These are phyloP conservation scores for Drosophila mimetica DNA, from an alignment of 2,888 invertebrate species.

Conservation along the genomic window DNA sequence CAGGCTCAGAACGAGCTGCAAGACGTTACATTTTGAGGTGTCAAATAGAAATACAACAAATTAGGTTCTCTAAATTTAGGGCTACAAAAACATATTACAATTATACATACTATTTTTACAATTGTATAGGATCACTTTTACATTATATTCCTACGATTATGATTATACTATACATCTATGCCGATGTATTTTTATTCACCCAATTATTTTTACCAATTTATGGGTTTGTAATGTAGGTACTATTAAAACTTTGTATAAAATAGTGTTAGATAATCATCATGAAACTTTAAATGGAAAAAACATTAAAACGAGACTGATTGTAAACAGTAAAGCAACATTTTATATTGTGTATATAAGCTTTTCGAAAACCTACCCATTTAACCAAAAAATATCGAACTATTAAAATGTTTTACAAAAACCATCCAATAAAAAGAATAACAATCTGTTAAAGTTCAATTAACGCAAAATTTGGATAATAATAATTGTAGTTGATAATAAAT, in stretches of 20 bases:
- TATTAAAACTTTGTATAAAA: conserved; percentile 2
- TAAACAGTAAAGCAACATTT: conserved; percentile 34
- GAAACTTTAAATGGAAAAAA: conserved; percentile 26
- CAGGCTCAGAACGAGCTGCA: conserved; percentile 94
- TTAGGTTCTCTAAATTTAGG: conserved; percentile 6
- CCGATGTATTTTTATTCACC: conserved; percentile 14
- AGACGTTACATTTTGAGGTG: conserved; percentile 90
- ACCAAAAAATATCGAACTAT: conserved; percentile 11
- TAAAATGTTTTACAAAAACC: conserved; percentile 4
- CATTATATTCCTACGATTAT: not conserved
- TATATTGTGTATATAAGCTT: conserved; percentile 14
- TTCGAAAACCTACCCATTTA: conserved; percentile 12
- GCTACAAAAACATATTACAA: too few relatives aligned
- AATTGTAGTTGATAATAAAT: conserved; percentile 1
- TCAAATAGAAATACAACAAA: conserved; percentile 11
- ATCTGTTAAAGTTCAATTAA: conserved; percentile 1
- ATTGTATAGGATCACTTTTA: conserved; percentile 13
- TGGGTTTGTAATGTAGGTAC: conserved; percentile 1
- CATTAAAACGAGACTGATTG: conserved; percentile 43
- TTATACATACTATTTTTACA: conserved; percentile 8
- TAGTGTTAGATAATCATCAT: conserved; percentile 10
- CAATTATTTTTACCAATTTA: conserved; percentile 2
- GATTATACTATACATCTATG: not conserved
- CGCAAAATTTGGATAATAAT: not conserved
- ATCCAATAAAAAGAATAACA: not conserved